Base-by-base conservation (phyloP, 2,113 vertebrate genomes). In the Thamnaconus septentrionalis region DNA sequence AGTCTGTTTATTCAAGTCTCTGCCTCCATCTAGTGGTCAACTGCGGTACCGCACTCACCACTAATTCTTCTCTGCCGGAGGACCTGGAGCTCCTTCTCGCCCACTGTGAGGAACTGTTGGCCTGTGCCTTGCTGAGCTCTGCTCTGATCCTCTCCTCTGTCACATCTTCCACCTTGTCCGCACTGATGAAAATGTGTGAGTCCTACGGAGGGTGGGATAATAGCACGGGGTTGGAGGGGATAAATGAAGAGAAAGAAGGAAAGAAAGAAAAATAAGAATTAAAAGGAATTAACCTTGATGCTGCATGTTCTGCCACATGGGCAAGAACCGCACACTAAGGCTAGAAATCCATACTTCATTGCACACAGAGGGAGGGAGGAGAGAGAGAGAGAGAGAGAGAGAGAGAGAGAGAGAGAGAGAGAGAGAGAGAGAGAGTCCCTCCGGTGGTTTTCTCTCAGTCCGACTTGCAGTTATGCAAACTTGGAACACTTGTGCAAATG, bases 161-260 rank as follows among this genome's bases (percentile, higher is more conserved):
- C 81, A 93, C 79, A n/a, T 93, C 91, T 9, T 91, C 91, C 31
- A 73, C 61, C 49, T 78, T 85, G 51, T 88, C 85, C 50, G 91
- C 92, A 53, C 61, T 84, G 54, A 93, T 72, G 56, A 93, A 91
- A 11, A 76, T 78, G 39, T 91, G 84, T 3, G 86, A 90, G 75
- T 93, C 93, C 93, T 93, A 31, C 18, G 18, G 18, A 31, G 2
- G 18, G 18, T 31, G 18, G 18, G 18, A 31, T 31, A 31, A 31
- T 31, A 31, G 18, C 18, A 2, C 18, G 2, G 18, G 18, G 2
- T 31, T 1, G 18, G 18, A n/a, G 18, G 18, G 18, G 66, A 73
- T 79, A 77, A 46, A 81, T 3, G 59, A 39, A 81, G 62, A 56
- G 31, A 8, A 61, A 43, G 46, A 54, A 18, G 66, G 8, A 64